These are phyloP conservation scores for Pimpla rufipes DNA, from an alignment of 2,888 invertebrate species.

Conservation along the genomic window DNA sequence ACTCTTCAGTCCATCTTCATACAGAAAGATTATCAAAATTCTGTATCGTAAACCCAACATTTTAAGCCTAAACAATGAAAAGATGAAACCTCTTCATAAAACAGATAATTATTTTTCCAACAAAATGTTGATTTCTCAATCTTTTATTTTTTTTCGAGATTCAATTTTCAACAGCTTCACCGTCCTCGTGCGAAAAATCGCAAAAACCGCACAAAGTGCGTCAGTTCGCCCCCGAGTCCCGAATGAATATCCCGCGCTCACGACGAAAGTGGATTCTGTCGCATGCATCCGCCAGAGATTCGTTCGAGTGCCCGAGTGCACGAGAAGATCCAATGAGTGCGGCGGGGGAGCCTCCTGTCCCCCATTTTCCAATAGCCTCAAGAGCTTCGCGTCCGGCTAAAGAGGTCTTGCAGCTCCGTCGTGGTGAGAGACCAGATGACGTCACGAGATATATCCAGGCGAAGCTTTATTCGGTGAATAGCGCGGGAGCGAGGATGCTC, in stretches of 20 bases:
- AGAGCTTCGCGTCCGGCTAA: constrained; percentile 50
- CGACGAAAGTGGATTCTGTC: background rate
- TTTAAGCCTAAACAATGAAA: no score
- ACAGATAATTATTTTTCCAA: no score
- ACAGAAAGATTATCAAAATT: no score
- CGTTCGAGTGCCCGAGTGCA: background rate
- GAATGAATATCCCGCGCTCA: background rate
- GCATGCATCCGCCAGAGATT: background rate
- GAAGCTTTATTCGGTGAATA: constrained; percentile 41
- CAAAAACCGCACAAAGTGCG: no score
- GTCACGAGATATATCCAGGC: constrained; percentile 53
- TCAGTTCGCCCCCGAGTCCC: no score
- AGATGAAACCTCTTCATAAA: no score
- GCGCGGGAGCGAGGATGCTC: constrained; percentile 22
- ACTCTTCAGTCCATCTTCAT: no score
- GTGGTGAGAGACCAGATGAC: constrained; percentile 41
- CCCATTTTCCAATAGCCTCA: constrained; percentile 66
- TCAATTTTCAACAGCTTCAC: no score
- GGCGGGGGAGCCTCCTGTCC: constrained; percentile 12
- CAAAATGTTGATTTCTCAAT: no score
- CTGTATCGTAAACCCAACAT: no score
- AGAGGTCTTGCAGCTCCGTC: constrained; percentile 35
- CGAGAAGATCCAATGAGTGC: constrained; percentile 34
- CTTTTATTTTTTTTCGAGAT: no score
- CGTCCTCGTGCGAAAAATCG: no score